Evolutionary conservation across 2,113 vertebrate species (phyloP).

Genomic region (Hippolais icterina): DNA sequence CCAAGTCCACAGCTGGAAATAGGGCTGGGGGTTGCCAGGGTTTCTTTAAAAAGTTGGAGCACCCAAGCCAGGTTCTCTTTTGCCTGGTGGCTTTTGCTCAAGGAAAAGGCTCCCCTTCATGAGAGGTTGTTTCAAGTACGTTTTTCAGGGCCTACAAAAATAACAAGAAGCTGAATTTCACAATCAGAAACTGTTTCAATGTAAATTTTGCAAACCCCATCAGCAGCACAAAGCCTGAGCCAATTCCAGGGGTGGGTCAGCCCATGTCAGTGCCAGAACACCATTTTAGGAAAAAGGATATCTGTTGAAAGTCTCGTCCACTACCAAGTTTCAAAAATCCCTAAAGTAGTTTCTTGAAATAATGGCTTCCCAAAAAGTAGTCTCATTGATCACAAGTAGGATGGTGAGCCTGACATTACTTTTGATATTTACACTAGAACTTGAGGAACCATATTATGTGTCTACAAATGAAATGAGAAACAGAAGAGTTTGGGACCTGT

Average conservation of each 20-base stretch:
- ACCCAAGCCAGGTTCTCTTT: neutral
- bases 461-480: neutral
- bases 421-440: neutral
- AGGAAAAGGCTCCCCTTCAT: neutral
- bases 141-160: neutral
- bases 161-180: neutral
- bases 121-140: neutral
- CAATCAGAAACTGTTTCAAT: neutral
- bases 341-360: neutral
- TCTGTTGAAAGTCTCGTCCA: neutral
- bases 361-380: neutral
- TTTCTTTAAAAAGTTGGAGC: neutral
- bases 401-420: neutral
- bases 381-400: neutral
- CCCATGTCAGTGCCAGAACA: fast-evolving
- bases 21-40: neutral
- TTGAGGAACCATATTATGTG: neutral
- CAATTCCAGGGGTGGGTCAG: neutral
- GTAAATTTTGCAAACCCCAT: neutral
- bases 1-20: neutral
- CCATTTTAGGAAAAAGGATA: neutral
- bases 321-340: neutral
- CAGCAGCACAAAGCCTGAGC: neutral
- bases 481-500: neutral
- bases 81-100: neutral